These are phyloP conservation scores for Grantiella picta DNA, from an alignment of 2,113 vertebrate species.

Conservation along the genomic window DNA sequence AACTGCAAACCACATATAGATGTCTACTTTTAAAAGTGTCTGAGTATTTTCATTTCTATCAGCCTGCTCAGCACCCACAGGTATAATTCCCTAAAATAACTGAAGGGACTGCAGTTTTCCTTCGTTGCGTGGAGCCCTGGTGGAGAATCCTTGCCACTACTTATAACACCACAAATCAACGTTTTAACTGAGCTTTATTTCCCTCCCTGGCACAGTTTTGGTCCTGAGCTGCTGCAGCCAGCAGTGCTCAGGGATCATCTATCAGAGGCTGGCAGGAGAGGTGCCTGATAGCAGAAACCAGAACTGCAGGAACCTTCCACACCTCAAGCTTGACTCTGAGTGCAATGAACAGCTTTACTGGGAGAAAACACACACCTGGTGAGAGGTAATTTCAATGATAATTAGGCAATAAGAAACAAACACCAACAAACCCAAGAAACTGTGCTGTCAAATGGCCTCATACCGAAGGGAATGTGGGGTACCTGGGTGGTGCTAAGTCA, in stretches of 20 bases:
- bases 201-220: neutral
- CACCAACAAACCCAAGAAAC: neutral
- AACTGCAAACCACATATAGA: neutral
- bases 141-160: neutral
- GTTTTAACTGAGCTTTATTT: neutral
- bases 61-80: neutral
- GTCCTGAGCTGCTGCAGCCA: neutral
- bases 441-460: neutral
- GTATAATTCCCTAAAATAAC: neutral
- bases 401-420: neutral
- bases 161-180: neutral
- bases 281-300: neutral
- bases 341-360: neutral
- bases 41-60: neutral
- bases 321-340: neutral
- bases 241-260: neutral
- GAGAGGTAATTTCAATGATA: neutral
- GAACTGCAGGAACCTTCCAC: neutral
- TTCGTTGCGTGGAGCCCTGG: neutral
- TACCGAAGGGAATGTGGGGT: rapidly evolving
- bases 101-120: neutral
- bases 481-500: neutral
- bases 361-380: neutral
- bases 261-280: neutral
- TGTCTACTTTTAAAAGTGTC: neutral